Evolutionary conservation across 2,113 vertebrate species (phyloP), one percentile per base, ranked within the genome.

Genomic region (Halichoerus grypus): DNA sequence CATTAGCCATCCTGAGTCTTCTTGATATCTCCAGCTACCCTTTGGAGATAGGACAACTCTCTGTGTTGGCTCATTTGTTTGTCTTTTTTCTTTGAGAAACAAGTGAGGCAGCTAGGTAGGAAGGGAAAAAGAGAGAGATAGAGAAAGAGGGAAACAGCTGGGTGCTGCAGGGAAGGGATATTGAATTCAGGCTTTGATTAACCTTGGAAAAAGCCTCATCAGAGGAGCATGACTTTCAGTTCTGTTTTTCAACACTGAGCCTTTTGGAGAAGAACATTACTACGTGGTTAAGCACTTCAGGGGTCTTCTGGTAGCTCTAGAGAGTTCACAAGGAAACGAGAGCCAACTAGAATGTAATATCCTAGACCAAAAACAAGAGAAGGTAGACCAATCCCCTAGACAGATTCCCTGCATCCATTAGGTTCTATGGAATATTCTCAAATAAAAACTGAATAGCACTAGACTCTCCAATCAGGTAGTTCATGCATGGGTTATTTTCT

Each of bases 291-390:
- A 81, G 51, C n/a, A 3, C 31, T 94, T 81, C 51, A 46, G 33
- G 59, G 46, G 18, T 36, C 33, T 72, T 86, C 59, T 90, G 74
- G 59, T 65, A 79, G 18, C 74, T 86, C 63, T 31, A 36, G 88
- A 92, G 59, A 92, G 51, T 93, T 94, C 22, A 16, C 57, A 51
- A 83, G 89, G 74, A 95, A 90, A 72, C 63, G 19, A 79, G 69
- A 61, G 31, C 31, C 76, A 83, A 42, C 21, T 63, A 39, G 31
- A n/a, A 84, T 51, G 6, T 76, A 67, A 85, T 26, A 88, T 3
- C 4, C 33, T 63, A 36, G 42, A 82, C 39, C 46, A 87, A 77
- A 90, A 77, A 42, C 46, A 79, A 59, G 39, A 87, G 69, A 81
- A 94, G 33, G 11, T 33, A 53, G 28, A 33, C 2, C 63, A 0